Evolutionary conservation across 2,797 vertebrate genomes (phyloP).

Genomic region (Mus minutoides): DNA sequence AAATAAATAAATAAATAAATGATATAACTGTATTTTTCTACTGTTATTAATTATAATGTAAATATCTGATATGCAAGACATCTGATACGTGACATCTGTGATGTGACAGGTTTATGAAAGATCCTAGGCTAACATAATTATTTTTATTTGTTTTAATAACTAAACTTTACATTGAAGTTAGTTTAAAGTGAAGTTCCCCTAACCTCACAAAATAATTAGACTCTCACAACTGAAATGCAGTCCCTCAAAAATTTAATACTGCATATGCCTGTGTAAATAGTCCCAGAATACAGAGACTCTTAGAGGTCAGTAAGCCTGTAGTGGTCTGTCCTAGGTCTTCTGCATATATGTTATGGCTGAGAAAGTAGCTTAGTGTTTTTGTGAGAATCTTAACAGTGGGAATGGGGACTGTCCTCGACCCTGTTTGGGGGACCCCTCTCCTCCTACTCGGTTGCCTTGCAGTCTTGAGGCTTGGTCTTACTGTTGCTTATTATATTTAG

Average conservation of each 20-base stretch:
- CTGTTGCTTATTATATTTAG: not conserved
- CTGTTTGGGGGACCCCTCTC: not conserved
- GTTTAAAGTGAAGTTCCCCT: not conserved
- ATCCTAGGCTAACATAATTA: not conserved
- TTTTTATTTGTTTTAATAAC: not conserved
- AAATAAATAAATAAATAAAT: too few relatives aligned
- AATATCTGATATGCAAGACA: too few relatives aligned
- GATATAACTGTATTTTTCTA: not conserved
- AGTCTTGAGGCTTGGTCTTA: not conserved
- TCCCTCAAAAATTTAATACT: conserved; percentile 23
- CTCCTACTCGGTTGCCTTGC: not conserved
- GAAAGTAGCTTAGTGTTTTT: not conserved
- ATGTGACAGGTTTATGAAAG: not conserved
- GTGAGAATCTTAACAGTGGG: not conserved
- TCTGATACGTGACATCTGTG: not conserved
- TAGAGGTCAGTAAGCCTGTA: not conserved
- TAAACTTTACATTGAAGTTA: not conserved
- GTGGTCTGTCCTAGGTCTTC: not conserved
- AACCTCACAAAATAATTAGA: not conserved
- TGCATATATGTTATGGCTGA: not conserved
- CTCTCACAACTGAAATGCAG: not conserved
- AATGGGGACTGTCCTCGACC: not conserved
- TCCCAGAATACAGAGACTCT: not conserved
- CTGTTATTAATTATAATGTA: not conserved
- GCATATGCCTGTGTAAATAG: not conserved